Conservation (phyloP, 2,797 vertebrate species). For the Pagetopsis macropterus region DNA sequence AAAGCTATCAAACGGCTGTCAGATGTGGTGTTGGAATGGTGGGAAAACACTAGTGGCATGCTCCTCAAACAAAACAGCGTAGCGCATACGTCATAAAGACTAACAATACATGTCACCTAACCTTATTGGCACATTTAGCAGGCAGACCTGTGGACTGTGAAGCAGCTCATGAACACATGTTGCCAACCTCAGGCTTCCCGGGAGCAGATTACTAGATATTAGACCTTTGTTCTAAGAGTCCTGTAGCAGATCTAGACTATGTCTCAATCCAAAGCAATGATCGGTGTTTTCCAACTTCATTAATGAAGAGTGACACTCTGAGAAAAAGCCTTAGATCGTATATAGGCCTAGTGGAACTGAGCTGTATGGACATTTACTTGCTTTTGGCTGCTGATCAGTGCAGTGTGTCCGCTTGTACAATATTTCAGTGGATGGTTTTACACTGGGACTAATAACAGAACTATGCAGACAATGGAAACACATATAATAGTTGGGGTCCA, state of each 20-base stretch:
- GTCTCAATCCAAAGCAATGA: slow-evolving; percentile 15
- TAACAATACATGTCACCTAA: too few species aligned
- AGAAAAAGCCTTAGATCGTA: slow-evolving; percentile 33
- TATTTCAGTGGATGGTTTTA: slow-evolving; percentile 28
- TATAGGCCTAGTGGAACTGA: slow-evolving; percentile 32
- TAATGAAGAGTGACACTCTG: slow-evolving; percentile 29
- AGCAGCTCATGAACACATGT: neutral
- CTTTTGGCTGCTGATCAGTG: slow-evolving; percentile 57
- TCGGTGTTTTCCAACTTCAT: slow-evolving; percentile 22
- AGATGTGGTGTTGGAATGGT: neutral
- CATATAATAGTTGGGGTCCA: neutral
- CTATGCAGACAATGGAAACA: neutral
- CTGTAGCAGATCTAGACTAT: neutral
- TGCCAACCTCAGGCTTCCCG: neutral
- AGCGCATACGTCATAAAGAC: neutral
- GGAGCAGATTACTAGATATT: neutral
- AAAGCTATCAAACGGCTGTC: slow-evolving; percentile 8
- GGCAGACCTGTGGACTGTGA: too few species aligned
- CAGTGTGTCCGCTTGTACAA: slow-evolving; percentile 30
- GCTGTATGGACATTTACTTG: slow-evolving; percentile 34
- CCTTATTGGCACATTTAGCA: too few species aligned
- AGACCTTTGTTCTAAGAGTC: neutral
- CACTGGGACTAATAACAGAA: slow-evolving; percentile 30
- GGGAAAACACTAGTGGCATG: neutral
- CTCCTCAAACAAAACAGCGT: neutral